These are phyloP conservation scores for Zelostemma sp. DNA, from an alignment of 1,140 invertebrate species.

Conservation along the genomic window DNA sequence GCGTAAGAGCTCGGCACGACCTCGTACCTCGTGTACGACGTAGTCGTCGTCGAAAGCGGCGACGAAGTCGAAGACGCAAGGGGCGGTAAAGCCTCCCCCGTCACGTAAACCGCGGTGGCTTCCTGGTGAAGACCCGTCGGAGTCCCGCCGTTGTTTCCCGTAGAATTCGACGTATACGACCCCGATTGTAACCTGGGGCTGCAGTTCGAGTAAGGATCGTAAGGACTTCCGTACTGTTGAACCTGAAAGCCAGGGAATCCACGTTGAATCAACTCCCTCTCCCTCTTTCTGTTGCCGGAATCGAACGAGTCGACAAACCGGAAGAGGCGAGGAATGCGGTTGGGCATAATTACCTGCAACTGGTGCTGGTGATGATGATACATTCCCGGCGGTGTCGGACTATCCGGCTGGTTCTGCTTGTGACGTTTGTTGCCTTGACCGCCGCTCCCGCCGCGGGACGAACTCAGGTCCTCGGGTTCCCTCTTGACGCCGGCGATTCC, in stretches of 20 bases:
- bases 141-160: constrained; percentile 62
- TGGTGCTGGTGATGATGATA: constrained; percentile 72
- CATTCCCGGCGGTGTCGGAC: constrained; percentile 74
- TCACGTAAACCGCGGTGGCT: constrained; percentile 63
- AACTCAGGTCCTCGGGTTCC: constrained; percentile 77
- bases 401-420: constrained; percentile 65
- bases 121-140: constrained; percentile 64
- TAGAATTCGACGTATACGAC: constrained; percentile 67
- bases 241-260: too few relatives aligned
- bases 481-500: constrained; percentile 73
- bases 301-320: neutral
- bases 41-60: constrained; percentile 62
- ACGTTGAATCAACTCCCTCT: too few relatives aligned
- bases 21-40: constrained; percentile 68
- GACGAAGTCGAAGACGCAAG: constrained; percentile 67
- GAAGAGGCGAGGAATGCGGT: neutral
- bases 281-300: too few relatives aligned
- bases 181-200: constrained; percentile 70
- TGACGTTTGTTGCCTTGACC: constrained; percentile 68
- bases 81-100: constrained; percentile 61
- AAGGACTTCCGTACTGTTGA: constrained; percentile 66
- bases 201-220: constrained; percentile 70
- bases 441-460: constrained; percentile 69
- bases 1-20: constrained; percentile 67
- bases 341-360: constrained; percentile 57